Evolutionary conservation across 2,113 vertebrate species (phyloP).

Genomic region (Dipodomys ordii): DNA sequence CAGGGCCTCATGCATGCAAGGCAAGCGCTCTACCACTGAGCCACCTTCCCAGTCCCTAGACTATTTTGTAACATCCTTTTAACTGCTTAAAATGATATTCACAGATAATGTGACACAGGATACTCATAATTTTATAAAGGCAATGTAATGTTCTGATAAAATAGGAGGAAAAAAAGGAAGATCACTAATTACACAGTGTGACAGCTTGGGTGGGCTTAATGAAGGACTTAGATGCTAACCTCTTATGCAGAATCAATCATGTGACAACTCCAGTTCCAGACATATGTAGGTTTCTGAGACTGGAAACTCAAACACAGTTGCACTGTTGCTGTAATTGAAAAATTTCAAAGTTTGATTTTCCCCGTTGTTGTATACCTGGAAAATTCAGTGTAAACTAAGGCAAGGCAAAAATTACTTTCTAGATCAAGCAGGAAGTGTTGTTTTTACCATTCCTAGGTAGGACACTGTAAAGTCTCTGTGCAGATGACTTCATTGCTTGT

Average conservation of each 20-base stretch:
- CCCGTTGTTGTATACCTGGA: background rate
- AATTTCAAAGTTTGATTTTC: background rate
- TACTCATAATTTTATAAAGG: background rate
- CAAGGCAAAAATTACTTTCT: background rate
- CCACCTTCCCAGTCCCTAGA: too few relatives aligned
- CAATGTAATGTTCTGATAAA: background rate
- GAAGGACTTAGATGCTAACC: background rate
- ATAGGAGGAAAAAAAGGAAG: background rate
- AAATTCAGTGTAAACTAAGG: background rate
- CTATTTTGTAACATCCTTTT: background rate
- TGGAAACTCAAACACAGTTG: background rate
- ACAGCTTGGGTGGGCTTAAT: background rate
- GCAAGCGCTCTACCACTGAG: too few relatives aligned
- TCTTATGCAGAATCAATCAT: background rate
- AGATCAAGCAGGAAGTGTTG: too few relatives aligned
- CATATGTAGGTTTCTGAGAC: fast-evolving
- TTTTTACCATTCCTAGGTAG: too few relatives aligned
- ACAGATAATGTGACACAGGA: background rate
- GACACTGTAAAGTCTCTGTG: background rate
- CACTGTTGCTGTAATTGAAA: too few relatives aligned
- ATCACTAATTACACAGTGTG: background rate
- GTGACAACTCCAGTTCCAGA: background rate
- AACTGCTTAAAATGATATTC: background rate
- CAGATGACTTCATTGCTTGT: background rate
- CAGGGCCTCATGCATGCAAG: too few relatives aligned